A percentile compares a stretch with the other conserved stretches of the same genome.
These are phyloP conservation scores for Protobothrops mucrosquamatus DNA, from an alignment of 2,113 vertebrate genomes.

Conservation along the genomic window DNA sequence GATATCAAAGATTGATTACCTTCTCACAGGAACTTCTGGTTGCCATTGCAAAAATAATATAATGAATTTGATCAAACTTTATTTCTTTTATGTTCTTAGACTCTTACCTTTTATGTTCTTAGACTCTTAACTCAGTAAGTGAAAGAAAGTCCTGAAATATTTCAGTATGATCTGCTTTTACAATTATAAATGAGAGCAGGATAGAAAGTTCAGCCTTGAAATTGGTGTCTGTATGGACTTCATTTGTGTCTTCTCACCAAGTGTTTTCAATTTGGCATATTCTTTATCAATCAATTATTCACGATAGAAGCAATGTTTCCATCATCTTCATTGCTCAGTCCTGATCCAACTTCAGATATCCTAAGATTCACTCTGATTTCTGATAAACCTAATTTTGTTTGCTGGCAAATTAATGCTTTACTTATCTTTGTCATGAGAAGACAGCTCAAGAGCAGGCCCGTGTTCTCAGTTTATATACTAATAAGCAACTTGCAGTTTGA, in stretches of 20 bases:
- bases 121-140: neutral
- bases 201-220: neutral
- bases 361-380: slow-evolving; percentile 64
- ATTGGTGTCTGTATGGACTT: neutral
- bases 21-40: neutral
- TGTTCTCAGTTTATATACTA: neutral
- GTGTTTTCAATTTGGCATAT: slow-evolving; percentile 19
- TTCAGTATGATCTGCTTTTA: neutral
- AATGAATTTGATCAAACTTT: neutral
- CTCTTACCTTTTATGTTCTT: neutral
- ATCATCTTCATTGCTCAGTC: slow-evolving; percentile 57
- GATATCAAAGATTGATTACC: neutral
- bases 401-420: slow-evolving; percentile 51
- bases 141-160: neutral
- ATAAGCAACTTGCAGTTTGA: neutral
- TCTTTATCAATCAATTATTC: slow-evolving; percentile 56
- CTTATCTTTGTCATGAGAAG: slow-evolving; percentile 5
- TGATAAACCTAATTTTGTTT: slow-evolving; percentile 57
- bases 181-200: neutral
- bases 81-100: neutral
- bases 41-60: neutral
- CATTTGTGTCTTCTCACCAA: neutral
- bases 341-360: slow-evolving; percentile 55
- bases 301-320: slow-evolving; percentile 53
- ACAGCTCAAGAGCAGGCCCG: slow-evolving; percentile 6